A percentile compares a stretch with the other conserved stretches of the same genome.
These are phyloP conservation scores for Crypturellus undulatus DNA, from an alignment of 2,113 vertebrate genomes.

Conservation along the genomic window DNA sequence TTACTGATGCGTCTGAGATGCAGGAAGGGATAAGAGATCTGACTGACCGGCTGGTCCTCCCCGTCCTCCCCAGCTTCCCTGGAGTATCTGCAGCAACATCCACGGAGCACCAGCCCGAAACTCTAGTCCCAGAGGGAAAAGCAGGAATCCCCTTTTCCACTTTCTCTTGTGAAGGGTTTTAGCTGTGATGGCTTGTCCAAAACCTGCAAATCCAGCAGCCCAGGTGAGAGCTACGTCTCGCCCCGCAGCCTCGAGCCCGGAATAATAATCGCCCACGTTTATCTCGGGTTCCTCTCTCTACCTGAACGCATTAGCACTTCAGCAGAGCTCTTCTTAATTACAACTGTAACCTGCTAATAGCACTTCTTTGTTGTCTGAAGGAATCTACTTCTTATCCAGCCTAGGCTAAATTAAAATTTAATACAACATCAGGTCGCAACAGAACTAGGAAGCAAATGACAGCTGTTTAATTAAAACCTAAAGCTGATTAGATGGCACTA, in stretches of 20 bases:
- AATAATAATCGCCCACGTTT: neutral
- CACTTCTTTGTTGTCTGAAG: conserved; percentile 73
- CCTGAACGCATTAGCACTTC: conserved; percentile 56
- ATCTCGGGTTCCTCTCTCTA: conserved; percentile 25
- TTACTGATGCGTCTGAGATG: neutral
- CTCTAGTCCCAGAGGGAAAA: neutral
- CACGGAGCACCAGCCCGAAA: neutral
- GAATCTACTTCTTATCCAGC: conserved; percentile 72
- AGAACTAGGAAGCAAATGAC: conserved; percentile 77
- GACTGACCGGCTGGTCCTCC: neutral
- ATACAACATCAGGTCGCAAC: conserved; percentile 77
- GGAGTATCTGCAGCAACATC: neutral
- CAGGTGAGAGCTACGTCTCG: neutral
- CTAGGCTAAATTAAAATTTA: conserved; percentile 79
- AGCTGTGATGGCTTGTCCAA: neutral
- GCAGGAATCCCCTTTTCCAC: neutral
- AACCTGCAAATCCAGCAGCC: neutral
- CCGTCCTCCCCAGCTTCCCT: neutral
- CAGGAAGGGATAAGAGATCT: neutral
- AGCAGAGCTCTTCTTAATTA: conserved; percentile 70
- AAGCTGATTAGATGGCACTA: conserved; percentile 73
- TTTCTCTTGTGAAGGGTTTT: neutral
- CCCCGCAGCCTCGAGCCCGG: neutral
- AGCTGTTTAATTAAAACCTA: conserved; percentile 79
- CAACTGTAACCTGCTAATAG: conserved; percentile 74